phyloP scores from a whole-genome alignment of 2,888 invertebrate genomes.

The Atrina japonica region DNA sequence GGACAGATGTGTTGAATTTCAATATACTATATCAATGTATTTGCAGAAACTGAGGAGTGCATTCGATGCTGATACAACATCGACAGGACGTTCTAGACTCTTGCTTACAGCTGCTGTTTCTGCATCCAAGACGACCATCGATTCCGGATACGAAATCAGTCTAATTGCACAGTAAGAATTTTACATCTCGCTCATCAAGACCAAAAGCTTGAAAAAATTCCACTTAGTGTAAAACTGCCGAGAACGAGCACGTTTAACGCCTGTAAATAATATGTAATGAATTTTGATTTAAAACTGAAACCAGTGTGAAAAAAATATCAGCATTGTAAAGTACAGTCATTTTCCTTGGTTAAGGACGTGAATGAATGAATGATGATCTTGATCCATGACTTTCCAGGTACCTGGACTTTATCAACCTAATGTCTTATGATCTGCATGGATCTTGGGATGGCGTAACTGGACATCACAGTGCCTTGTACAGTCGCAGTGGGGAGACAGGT shows the following conservation, averaged over 20 bases:
- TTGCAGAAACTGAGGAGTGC: slow-evolving; percentile 13
- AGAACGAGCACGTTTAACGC: no score
- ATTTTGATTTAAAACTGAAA: no score
- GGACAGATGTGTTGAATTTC: not conserved
- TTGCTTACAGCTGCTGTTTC: slow-evolving; percentile 20
- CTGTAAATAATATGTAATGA: no score
- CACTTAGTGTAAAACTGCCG: no score
- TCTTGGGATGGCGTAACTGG: slow-evolving; percentile 74
- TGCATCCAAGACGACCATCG: slow-evolving; percentile 14
- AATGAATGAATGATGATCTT: no score
- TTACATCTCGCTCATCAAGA: no score
- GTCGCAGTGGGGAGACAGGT: slow-evolving; percentile 44
- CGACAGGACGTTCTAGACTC: not conserved
- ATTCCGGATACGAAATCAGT: slow-evolving; percentile 6
- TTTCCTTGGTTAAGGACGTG: no score
- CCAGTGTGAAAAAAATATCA: no score
- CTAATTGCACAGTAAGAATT: slow-evolving; percentile 6
- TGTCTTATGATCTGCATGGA: slow-evolving; percentile 76
- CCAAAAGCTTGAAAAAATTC: no score
- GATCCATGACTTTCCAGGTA: slow-evolving; percentile 45
- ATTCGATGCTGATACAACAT: not conserved
- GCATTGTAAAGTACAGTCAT: no score
- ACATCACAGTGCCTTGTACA: slow-evolving; percentile 73
- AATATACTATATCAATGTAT: not conserved
- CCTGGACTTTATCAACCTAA: slow-evolving; percentile 70